A percentile compares a stretch with the other conserved stretches of the same genome.
Conservation (phyloP, 2,888 invertebrate species). For the Ochropleura leucogaster region DNA sequence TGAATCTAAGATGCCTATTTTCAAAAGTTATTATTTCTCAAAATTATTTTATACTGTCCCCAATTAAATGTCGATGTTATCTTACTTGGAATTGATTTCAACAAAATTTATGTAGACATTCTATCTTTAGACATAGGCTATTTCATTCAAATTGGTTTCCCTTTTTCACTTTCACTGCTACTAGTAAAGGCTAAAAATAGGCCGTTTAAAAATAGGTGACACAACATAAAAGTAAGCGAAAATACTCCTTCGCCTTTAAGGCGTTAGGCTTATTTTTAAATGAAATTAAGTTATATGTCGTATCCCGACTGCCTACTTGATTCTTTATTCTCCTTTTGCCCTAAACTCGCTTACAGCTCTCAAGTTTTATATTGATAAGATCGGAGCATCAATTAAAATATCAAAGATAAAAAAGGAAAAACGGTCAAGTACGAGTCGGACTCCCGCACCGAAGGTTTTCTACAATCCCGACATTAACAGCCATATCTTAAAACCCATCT, state of each 20-base stretch:
- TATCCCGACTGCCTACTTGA: neutral
- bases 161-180: neutral
- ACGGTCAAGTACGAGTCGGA: too few relatives aligned
- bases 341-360: neutral
- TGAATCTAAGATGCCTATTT: neutral
- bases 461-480: too few relatives aligned
- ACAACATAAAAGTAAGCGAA: neutral
- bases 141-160: neutral
- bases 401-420: too few relatives aligned
- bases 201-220: neutral
- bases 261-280: neutral
- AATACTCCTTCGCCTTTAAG: neutral
- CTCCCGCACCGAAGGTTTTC: too few relatives aligned
- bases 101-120: neutral
- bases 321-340: neutral
- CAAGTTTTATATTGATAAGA: neutral
- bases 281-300: slow-evolving; percentile 1
- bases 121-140: neutral
- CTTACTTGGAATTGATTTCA: neutral
- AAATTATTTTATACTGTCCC: neutral
- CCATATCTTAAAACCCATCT: too few relatives aligned
- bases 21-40: neutral
- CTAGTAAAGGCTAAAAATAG: slow-evolving; percentile 30
- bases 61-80: neutral
- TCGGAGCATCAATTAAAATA: neutral